Conservation (phyloP, 1,140 invertebrate genomes). For the Euura lappo region DNA sequence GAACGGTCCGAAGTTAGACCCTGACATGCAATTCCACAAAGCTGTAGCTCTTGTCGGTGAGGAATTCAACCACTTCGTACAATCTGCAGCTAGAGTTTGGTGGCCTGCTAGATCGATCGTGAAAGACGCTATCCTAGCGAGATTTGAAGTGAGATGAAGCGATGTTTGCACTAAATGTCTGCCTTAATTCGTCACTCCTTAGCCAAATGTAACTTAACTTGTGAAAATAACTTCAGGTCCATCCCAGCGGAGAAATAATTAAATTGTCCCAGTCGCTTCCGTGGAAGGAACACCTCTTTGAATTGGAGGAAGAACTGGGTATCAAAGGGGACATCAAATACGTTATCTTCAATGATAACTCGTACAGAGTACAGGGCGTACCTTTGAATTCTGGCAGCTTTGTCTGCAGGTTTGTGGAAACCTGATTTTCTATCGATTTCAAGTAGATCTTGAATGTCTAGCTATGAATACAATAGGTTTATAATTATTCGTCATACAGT, state of each 20-base stretch:
- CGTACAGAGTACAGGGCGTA: slow-evolving; percentile 84
- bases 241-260: slow-evolving; percentile 81
- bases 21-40: slow-evolving; percentile 69
- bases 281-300: slow-evolving; percentile 89
- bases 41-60: slow-evolving; percentile 81
- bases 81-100: slow-evolving; percentile 78
- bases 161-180: background rate
- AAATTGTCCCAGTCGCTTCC: slow-evolving; percentile 74
- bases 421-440: slow-evolving; percentile 8
- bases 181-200: background rate
- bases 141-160: slow-evolving; percentile 61
- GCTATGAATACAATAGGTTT: slow-evolving; percentile 11
- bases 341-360: slow-evolving; percentile 74
- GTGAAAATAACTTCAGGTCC: slow-evolving; percentile 50
- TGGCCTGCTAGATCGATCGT: slow-evolving; percentile 82
- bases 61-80: slow-evolving; percentile 82
- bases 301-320: slow-evolving; percentile 78
- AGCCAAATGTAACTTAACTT: slow-evolving; percentile 7
- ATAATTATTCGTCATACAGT: slow-evolving; percentile 15
- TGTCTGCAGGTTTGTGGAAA: slow-evolving; percentile 69
- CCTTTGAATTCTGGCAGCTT: slow-evolving; percentile 78
- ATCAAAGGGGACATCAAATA: slow-evolving; percentile 76
- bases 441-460: slow-evolving; percentile 12
- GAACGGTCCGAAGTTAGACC: slow-evolving; percentile 72
- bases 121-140: slow-evolving; percentile 70